Base-by-base conservation (phyloP, 64 coral and sea anemone genomes). In the Anthopleura sola region DNA sequence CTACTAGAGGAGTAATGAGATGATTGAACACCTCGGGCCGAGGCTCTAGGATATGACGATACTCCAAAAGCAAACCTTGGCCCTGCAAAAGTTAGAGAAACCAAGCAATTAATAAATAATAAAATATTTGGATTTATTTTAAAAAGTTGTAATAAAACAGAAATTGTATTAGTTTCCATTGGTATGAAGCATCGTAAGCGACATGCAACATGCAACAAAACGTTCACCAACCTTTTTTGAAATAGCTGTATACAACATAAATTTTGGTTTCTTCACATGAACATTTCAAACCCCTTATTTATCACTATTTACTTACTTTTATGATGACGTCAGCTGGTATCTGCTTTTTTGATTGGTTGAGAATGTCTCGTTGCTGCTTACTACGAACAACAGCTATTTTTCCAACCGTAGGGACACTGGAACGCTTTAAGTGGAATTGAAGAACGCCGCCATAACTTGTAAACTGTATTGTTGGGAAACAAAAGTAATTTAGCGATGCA, bases 401-500 rank as follows among this genome's bases (percentile, higher is more conserved):
- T 31, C 80, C 80, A 8, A 49, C 19, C 14, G 23, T 34, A 20
- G 80, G 23, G 10, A 18, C 0, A 16, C 82, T 83, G 15, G 82
- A 83, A 83, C 28, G 39, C 32, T 49, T 83, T 7, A 83, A 12
- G 32, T 53, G 19, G 50, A 56, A 83, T 20, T 83, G 82, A 36
- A 83, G 82, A 28, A 36, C 55, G 17, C 82, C 82, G 6, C 82
- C 82, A 60, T 83, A 83, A 36, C 82, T 83, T 60, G 24, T 49
- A 2, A 83, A 54, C 82, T 83, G 18, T 37, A 2, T 34, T 24
- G 2, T 39, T 58, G 5, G 28, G 6, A 75, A 75, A 75, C n/a
- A 75, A 3, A 75, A 75, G 29, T 58, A 19, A 19, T 75, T 75
- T 2, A 12, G 69, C n/a, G 26, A n/a, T 75, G 6, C 17, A 76